Conservation (phyloP, 2,113 vertebrate genomes). For the Piaya cayana region DNA sequence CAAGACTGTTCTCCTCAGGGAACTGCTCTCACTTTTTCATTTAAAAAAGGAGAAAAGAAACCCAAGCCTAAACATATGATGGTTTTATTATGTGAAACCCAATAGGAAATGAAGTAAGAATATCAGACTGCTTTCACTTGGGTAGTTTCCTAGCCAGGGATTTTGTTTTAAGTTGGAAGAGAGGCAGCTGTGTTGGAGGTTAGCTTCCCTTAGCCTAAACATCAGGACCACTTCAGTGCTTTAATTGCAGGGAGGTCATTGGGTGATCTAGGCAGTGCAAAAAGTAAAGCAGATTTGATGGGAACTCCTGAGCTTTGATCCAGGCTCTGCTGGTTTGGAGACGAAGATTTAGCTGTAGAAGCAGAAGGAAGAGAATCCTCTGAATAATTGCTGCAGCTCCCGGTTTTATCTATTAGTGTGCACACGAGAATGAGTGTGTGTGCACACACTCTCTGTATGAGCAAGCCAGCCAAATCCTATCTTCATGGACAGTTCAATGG, state of each 20-base stretch:
- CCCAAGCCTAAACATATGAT: constrained; percentile 54
- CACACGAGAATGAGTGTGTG: not conserved
- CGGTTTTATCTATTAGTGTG: not conserved
- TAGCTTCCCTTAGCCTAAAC: not conserved
- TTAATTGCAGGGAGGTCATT: not conserved
- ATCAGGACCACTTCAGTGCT: not conserved
- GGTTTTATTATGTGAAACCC: constrained; percentile 77
- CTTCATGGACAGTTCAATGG: constrained; percentile 81
- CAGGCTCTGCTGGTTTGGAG: not conserved
- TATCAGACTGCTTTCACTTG: constrained; percentile 60
- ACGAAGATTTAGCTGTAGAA: not conserved
- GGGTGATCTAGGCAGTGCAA: not conserved
- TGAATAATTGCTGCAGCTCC: not conserved
- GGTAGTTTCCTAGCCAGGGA: constrained; percentile 31
- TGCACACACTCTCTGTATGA: not conserved
- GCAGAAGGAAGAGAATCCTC: not conserved
- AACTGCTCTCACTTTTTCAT: constrained; percentile 55
- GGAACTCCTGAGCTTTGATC: not conserved
- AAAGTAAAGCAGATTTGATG: not conserved
- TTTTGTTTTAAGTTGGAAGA: constrained; percentile 16
- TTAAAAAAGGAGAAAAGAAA: constrained; percentile 59
- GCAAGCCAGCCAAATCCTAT: constrained; percentile 73
- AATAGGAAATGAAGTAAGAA: constrained; percentile 79
- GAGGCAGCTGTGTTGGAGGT: not conserved
- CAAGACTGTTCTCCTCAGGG: constrained; percentile 60